Conservation (phyloP, 2,797 vertebrate species). For the Halcyon badia region DNA sequence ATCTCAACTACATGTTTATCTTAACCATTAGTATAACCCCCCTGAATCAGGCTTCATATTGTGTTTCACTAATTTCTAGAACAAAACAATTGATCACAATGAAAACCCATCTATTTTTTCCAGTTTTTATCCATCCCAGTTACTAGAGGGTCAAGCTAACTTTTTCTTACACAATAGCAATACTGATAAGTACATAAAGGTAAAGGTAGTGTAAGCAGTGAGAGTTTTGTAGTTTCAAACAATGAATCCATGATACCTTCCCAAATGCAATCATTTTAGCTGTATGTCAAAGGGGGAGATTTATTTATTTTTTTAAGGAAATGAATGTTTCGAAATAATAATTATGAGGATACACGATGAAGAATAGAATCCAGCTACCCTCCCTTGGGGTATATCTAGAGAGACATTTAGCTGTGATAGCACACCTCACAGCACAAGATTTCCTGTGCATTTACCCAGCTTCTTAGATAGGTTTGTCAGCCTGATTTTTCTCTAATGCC, state of each 20-base stretch:
- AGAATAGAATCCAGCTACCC: neutral
- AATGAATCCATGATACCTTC: neutral
- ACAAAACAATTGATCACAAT: neutral
- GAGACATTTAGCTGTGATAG: neutral
- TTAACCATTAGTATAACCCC: too few species aligned
- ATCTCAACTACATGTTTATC: too few species aligned
- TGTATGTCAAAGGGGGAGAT: accelerated
- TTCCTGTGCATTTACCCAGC: neutral
- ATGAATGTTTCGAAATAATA: neutral
- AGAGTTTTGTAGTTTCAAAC: neutral
- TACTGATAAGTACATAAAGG: neutral
- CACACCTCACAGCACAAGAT: neutral
- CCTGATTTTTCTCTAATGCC: neutral
- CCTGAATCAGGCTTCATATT: neutral
- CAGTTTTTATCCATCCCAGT: neutral
- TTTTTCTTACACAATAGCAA: neutral
- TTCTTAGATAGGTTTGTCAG: neutral
- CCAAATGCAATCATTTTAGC: neutral
- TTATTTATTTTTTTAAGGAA: neutral
- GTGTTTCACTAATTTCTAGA: neutral
- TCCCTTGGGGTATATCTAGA: neutral
- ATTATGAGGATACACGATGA: neutral
- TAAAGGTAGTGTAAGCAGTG: neutral
- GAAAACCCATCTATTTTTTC: neutral
- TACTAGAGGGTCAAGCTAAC: neutral